Evolutionary conservation across 2,113 vertebrate genomes (phyloP).

Genomic region (Sclerurus mexicanus): DNA sequence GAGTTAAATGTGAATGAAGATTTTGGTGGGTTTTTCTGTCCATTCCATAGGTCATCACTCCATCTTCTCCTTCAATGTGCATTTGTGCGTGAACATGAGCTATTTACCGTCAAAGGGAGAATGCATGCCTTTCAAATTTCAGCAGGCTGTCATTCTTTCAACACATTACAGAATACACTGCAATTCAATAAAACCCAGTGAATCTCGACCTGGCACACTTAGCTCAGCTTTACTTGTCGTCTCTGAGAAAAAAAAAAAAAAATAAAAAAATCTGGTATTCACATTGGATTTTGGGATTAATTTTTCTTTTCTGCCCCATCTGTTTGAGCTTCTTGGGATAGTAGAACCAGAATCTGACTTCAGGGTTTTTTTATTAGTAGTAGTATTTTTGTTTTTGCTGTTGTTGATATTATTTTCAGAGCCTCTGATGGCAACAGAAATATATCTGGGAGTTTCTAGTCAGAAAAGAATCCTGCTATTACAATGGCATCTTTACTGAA

Average conservation of each 20-base stretch:
- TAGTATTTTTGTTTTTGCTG: neutral
- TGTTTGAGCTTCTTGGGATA: neutral
- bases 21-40: neutral
- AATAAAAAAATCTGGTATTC: neutral
- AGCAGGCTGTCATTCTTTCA: neutral
- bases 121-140: neutral
- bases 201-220: neutral
- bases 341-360: neutral
- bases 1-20: neutral
- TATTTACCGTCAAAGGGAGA: neutral
- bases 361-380: fast-evolving
- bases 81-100: fast-evolving
- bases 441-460: neutral
- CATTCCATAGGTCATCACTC: neutral
- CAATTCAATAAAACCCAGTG: neutral
- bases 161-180: neutral
- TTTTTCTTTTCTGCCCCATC: neutral
- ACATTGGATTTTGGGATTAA: neutral
- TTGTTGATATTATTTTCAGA: neutral
- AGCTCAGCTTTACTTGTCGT: neutral
- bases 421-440: neutral
- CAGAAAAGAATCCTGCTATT: neutral
- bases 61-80: neutral
- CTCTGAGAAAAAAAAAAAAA: neutral
- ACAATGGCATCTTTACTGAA: neutral